Percentiles rank a stretch among this genome's conserved stretches.
Evolutionary conservation across 1,140 invertebrate species (phyloP).

Genomic region (Caenorhabditis elegans): DNA sequence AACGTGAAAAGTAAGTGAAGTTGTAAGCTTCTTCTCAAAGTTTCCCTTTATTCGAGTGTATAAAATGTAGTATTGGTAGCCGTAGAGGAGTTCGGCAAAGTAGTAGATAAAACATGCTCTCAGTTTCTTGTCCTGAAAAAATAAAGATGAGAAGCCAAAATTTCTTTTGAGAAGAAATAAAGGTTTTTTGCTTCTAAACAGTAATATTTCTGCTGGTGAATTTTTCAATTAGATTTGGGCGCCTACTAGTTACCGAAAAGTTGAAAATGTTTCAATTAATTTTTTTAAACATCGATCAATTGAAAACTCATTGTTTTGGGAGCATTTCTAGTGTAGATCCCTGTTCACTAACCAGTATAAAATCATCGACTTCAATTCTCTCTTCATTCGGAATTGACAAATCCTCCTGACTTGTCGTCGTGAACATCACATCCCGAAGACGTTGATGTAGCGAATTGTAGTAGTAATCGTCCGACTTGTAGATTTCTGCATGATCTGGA

Average conservation of each 20-base stretch:
- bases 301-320: too few relatives aligned
- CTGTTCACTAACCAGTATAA: neutral
- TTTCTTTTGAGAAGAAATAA: too few relatives aligned
- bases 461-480: neutral
- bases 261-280: too few relatives aligned
- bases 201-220: neutral
- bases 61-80: neutral
- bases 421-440: conserved; percentile 1
- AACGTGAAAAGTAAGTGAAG: neutral
- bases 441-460: neutral
- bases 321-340: too few relatives aligned
- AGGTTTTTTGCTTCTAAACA: too few relatives aligned
- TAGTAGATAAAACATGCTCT: neutral
- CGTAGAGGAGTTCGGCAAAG: neutral
- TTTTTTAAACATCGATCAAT: too few relatives aligned
- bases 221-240: too few relatives aligned
- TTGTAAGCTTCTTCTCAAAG: neutral
- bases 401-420: neutral
- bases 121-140: neutral
- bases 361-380: neutral
- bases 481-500: neutral
- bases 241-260: too few relatives aligned
- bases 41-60: conserved; percentile 8
- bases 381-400: neutral
- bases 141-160: too few relatives aligned